A percentile compares a stretch with the other conserved stretches of the same genome.
Conservation (phyloP, 2,797 vertebrate genomes). For the Chaetodon trifasciatus region DNA sequence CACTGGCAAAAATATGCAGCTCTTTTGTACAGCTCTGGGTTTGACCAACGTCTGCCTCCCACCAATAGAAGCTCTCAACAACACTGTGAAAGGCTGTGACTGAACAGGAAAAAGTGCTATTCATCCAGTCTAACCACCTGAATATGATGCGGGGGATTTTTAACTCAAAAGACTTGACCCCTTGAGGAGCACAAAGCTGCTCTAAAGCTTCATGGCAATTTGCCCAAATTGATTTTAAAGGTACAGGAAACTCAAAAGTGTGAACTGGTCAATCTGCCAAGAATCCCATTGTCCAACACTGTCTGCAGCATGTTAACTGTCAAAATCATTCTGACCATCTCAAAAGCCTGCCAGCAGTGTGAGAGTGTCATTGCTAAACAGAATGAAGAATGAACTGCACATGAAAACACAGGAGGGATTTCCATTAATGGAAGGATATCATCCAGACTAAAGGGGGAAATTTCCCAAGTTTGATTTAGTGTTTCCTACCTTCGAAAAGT, state of each 20-base stretch:
- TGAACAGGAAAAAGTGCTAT: not conserved
- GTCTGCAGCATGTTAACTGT: not conserved
- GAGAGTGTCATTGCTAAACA: not conserved
- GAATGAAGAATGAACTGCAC: not conserved
- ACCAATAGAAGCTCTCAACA: not conserved
- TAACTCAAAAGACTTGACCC: not conserved
- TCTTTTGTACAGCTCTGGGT: slow-evolving; percentile 76
- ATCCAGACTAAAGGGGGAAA: not conserved
- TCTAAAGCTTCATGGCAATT: not conserved
- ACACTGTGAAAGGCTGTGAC: not conserved
- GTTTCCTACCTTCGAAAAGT: not conserved
- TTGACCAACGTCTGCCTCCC: not conserved
- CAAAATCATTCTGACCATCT: not conserved
- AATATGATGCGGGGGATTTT: not conserved
- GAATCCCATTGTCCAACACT: not conserved
- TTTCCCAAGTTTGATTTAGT: not conserved
- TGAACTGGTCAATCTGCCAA: not conserved
- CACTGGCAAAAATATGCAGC: slow-evolving; percentile 63
- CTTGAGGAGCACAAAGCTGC: not conserved
- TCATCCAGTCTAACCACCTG: not conserved
- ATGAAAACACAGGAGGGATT: not conserved
- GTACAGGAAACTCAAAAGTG: not conserved
- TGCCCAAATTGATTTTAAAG: not conserved
- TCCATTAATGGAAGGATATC: not conserved
- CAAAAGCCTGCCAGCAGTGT: not conserved